Base-by-base conservation (phyloP, 2,113 vertebrate species). In the Theristicus caerulescens region DNA sequence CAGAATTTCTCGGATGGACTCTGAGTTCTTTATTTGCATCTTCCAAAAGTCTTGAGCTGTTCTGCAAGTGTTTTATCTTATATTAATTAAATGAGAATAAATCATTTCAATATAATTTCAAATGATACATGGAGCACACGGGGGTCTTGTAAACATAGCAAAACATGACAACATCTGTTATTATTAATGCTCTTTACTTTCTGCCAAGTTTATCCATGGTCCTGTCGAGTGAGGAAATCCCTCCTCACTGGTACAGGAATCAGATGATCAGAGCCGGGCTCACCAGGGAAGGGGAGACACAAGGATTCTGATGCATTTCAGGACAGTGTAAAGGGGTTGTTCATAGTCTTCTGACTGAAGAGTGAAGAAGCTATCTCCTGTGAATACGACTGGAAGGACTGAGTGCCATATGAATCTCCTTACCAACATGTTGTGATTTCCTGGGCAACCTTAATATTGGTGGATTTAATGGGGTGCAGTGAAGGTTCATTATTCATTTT, bases 51-150 rank as follows among this genome's bases (percentile, higher is more conserved):
- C 64, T 82, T 31, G 25, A 87, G 61, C 47, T 65, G 46, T 40
- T 95, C 64, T 80, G 38, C 52, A 57, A 89, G 65, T 26, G 25
- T 73, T 95, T 91, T 82, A 70, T 82, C 71, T 83, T 76, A 58
- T 38, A 82, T 34, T 80, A 90, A 96, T 88, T 78, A 95, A 93
- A 94, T 55, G 36, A 71, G 77, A 89, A 95, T 95, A 49, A 89
- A 58, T 96, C 61, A 81, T 66, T 91, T 78, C 59, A 47, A 86
- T 83, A 88, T 61, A 40, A 89, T 95, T 88, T 87, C 84, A 91
- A 77, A 84, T 79, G 7, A 91, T 76, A 89, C 32, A 80, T 40
- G 73, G 54, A 89, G 34, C 40, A 82, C 46, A 86, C 2, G 0
- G n/a, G 29, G 11, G 49, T 55, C 85, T 79, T 86, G 80, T 94